A percentile compares a stretch with the other conserved stretches of the same genome.
phyloP scores from a whole-genome alignment of 2,113 vertebrate species.

The Bostrychus sinensis region DNA sequence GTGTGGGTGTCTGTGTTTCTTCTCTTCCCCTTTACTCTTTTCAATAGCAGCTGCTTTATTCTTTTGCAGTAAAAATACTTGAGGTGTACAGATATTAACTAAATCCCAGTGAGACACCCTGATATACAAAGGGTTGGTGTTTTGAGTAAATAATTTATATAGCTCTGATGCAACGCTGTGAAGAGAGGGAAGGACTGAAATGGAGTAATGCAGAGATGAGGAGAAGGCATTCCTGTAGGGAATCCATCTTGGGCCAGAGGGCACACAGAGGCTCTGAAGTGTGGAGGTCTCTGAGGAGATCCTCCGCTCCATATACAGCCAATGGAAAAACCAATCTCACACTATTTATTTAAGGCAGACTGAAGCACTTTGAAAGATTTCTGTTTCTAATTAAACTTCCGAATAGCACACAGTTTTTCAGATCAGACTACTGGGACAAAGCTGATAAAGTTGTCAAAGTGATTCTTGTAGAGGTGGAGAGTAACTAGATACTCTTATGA shows the following conservation, averaged over 20 bases:
- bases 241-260: constrained; percentile 31
- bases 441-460: constrained; percentile 14
- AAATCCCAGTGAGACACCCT: constrained; percentile 9
- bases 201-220: constrained; percentile 16
- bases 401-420: constrained; percentile 24
- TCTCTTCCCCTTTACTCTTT: constrained; percentile 30
- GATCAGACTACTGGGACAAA: constrained; percentile 31
- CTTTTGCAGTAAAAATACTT: constrained; percentile 1
- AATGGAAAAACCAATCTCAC: constrained; percentile 17
- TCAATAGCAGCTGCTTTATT: constrained; percentile 9
- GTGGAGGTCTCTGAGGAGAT: constrained; percentile 13
- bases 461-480: not conserved
- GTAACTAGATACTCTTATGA: too few species aligned
- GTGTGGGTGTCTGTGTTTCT: constrained; percentile 36
- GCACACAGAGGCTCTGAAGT: constrained; percentile 19
- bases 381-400: constrained; percentile 49
- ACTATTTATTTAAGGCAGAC: constrained; percentile 35
- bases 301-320: not conserved
- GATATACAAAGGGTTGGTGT: not conserved
- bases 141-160: not conserved
- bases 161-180: not conserved
- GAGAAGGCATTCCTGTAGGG: constrained; percentile 7
- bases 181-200: constrained; percentile 1
- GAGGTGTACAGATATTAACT: not conserved
- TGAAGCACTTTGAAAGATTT: constrained; percentile 28